Conservation (phyloP, 2,888 invertebrate species). For the Dolichomitus sp. region DNA sequence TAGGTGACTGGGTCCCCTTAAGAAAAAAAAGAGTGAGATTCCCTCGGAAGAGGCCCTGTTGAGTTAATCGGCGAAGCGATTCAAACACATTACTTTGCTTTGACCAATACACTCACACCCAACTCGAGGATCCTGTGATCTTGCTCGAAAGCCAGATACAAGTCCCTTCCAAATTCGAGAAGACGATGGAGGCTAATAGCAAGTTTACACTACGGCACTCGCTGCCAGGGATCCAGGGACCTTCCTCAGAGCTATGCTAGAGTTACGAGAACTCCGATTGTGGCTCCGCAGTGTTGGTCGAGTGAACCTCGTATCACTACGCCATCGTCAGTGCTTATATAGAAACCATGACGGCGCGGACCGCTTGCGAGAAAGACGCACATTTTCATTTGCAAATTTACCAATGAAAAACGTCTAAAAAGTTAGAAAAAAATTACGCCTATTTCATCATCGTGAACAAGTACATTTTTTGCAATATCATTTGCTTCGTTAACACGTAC, state of each 20-base stretch:
- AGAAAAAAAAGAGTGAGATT: slow-evolving; percentile 71
- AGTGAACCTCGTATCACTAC: slow-evolving; percentile 76
- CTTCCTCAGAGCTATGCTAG: slow-evolving; percentile 86
- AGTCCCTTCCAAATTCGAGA: slow-evolving; percentile 73
- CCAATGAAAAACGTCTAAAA: slow-evolving; percentile 16
- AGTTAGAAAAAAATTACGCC: slow-evolving; percentile 55
- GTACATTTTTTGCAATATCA: slow-evolving; percentile 49
- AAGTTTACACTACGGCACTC: slow-evolving; percentile 85
- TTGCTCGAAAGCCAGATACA: slow-evolving; percentile 30
- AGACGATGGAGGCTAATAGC: slow-evolving; percentile 84
- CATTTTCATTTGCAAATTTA: slow-evolving; percentile 27
- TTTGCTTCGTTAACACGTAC: slow-evolving; percentile 9
- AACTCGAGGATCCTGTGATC: slow-evolving; percentile 76
- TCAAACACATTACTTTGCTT: slow-evolving; percentile 79
- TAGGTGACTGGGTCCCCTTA: too few species aligned
- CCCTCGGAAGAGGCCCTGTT: slow-evolving; percentile 81
- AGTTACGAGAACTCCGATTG: slow-evolving; percentile 85
- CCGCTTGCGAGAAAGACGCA: slow-evolving; percentile 73
- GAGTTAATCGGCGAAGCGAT: slow-evolving; percentile 71
- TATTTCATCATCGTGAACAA: slow-evolving; percentile 12
- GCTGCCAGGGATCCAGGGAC: slow-evolving; percentile 87
- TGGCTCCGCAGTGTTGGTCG: slow-evolving; percentile 85
- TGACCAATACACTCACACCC: slow-evolving; percentile 81
- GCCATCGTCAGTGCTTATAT: slow-evolving; percentile 59
- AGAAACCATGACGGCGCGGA: slow-evolving; percentile 21